phyloP scores from a whole-genome alignment of 2,113 vertebrate genomes.

The Chloroceryle aenea region DNA sequence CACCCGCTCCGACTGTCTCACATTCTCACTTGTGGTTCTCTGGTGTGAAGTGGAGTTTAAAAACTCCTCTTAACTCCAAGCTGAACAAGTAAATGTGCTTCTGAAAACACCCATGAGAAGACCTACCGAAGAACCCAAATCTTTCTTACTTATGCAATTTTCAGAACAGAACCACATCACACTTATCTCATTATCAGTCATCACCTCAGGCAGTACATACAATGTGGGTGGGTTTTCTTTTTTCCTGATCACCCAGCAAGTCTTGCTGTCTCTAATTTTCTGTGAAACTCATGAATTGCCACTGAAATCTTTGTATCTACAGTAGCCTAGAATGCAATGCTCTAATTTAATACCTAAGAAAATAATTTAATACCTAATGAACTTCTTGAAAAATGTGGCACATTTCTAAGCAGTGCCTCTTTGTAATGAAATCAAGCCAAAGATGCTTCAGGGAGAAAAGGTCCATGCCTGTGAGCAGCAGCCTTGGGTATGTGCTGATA shows the following conservation, averaged over 20 bases:
- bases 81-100: background rate
- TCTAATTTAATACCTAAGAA: constrained; percentile 16
- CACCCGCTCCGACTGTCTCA: background rate
- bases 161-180: background rate
- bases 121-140: background rate
- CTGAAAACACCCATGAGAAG: constrained; percentile 17
- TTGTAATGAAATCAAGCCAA: background rate
- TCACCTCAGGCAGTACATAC: constrained; percentile 12
- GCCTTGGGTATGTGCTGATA: background rate
- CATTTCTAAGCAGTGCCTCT: background rate
- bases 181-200: constrained; percentile 37
- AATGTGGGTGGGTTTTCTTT: constrained; percentile 25
- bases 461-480: background rate
- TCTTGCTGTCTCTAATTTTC: constrained; percentile 42
- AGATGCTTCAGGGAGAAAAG: background rate
- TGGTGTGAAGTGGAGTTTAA: background rate
- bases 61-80: constrained; percentile 9
- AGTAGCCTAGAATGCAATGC: background rate
- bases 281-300: constrained; percentile 11
- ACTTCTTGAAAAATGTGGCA: constrained; percentile 8
- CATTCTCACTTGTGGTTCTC: background rate
- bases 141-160: background rate
- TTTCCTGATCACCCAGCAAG: background rate
- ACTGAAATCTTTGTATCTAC: constrained; percentile 45
- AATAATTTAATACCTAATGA: constrained; percentile 44